Percentiles rank a stretch among this genome's conserved stretches.
Evolutionary conservation across 92 coral and sea anemone species (phyloP).

Genomic region (Palythoa caribaeorum): DNA sequence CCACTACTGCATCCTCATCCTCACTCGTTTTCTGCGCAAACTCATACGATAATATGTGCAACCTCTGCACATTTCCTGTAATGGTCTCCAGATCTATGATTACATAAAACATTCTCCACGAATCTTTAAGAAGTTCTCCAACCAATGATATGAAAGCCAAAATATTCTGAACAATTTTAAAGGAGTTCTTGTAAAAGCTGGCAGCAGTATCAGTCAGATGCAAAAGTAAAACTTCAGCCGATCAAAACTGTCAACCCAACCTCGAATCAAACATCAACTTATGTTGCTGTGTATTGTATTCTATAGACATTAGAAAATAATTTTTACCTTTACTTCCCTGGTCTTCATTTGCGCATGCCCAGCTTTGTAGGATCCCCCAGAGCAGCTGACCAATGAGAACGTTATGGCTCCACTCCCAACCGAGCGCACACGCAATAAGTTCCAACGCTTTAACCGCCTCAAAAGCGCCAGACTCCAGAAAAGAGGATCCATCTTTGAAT

Average conservation of each 20-base stretch:
- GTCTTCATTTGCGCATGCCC: conserved; percentile 58
- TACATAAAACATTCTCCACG: too few relatives aligned
- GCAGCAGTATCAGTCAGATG: neutral
- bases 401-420: conserved; percentile 92
- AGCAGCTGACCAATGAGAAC: conserved; percentile 71
- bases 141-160: too few relatives aligned
- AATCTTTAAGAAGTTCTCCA: too few relatives aligned
- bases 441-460: conserved; percentile 86
- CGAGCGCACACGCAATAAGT: conserved; percentile 80
- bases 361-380: conserved; percentile 76
- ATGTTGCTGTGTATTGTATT: neutral
- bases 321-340: neutral
- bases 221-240: neutral
- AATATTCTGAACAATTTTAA: neutral
- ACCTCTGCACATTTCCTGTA: too few relatives aligned
- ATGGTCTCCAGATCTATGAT: too few relatives aligned
- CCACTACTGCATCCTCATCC: too few relatives aligned
- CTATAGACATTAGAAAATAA: neutral
- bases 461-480: conserved; percentile 65
- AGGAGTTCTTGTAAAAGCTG: neutral
- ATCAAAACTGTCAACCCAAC: neutral
- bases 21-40: too few relatives aligned
- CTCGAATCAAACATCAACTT: neutral
- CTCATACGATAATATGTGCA: too few relatives aligned
- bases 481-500: conserved; percentile 65